A percentile compares a stretch with the other conserved stretches of the same genome.
phyloP scores from a whole-genome alignment of 35 echinoderm and acorn worm species.

The Strongylocentrotus purpuratus region DNA sequence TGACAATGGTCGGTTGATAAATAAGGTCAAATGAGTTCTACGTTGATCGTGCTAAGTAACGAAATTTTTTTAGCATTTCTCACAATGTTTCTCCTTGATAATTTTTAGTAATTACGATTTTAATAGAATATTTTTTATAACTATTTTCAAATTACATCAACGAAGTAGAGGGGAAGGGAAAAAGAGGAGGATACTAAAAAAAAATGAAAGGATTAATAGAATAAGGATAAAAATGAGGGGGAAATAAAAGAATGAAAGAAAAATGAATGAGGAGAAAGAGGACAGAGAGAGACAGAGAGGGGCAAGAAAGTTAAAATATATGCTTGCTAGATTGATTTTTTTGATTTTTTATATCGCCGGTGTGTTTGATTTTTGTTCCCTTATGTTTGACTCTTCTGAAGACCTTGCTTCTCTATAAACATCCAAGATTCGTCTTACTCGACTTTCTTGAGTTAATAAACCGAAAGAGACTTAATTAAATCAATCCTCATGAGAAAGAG shows the following conservation, averaged over 20 bases:
- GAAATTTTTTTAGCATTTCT: neutral
- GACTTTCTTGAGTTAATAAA: neutral
- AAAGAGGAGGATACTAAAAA: neutral
- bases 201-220: neutral
- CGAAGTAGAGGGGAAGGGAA: neutral
- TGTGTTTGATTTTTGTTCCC: too few relatives aligned
- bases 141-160: too few relatives aligned
- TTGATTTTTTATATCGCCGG: neutral
- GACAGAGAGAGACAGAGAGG: neutral
- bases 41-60: neutral
- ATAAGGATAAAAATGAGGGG: neutral
- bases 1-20: too few relatives aligned
- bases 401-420: neutral
- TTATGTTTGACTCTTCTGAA: neutral
- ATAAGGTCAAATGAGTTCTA: too few relatives aligned
- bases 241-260: neutral
- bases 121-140: neutral
- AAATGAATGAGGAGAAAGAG: too few relatives aligned
- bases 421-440: neutral
- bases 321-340: neutral
- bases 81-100: too few relatives aligned
- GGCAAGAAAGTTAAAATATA: neutral
- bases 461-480: conserved; percentile 10
- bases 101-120: neutral
- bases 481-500: neutral